phyloP scores from a whole-genome alignment of 2,797 vertebrate genomes.

The Hippocampus kuda region DNA sequence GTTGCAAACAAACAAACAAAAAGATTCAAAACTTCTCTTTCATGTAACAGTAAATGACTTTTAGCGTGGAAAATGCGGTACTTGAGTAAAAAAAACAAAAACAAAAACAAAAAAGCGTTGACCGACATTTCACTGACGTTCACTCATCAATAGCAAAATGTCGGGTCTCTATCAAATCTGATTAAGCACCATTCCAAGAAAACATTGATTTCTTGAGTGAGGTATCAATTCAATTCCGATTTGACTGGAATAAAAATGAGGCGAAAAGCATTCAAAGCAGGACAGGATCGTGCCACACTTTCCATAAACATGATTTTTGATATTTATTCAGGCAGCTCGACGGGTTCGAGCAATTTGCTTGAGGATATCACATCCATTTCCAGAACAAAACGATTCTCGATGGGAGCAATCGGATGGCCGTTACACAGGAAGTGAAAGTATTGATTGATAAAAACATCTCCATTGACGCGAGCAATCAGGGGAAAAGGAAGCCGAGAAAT shows the following conservation, averaged over 20 bases:
- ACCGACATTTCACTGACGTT: neutral
- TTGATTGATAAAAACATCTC: neutral
- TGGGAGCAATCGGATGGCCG: neutral
- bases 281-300: neutral
- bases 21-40: neutral
- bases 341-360: neutral
- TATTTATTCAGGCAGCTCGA: neutral
- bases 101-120: neutral
- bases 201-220: neutral
- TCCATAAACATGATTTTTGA: neutral
- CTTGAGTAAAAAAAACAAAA: neutral
- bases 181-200: neutral
- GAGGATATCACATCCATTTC: neutral
- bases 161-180: neutral
- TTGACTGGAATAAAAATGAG: neutral
- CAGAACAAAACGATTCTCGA: neutral
- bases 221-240: neutral
- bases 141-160: neutral
- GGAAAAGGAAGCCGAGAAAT: neutral
- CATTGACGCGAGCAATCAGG: neutral
- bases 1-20: neutral
- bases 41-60: neutral
- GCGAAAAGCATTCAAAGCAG: neutral
- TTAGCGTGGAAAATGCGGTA: neutral
- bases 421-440: neutral